Evolutionary conservation across 92 coral and sea anemone genomes (phyloP).

Genomic region (Blastomussa wellsi): DNA sequence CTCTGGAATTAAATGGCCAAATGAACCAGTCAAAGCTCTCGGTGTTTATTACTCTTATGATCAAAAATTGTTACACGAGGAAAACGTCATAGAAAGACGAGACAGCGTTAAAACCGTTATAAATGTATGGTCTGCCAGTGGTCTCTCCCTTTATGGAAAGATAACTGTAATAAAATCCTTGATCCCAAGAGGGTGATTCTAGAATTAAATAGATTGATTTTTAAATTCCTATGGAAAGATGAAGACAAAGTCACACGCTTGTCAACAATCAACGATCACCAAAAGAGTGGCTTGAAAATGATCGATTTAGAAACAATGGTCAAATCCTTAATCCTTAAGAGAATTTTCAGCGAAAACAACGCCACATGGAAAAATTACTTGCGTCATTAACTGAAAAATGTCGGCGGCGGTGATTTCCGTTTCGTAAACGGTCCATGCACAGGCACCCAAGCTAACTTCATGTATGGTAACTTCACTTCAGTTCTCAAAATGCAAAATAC

Average conservation of each 20-base stretch:
- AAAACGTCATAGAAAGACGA: background rate
- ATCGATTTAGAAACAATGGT: conserved; percentile 14
- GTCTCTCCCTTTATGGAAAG: conserved; percentile 21
- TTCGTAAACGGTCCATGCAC: no score
- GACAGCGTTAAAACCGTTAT: conserved; percentile 12
- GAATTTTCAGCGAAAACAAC: conserved; percentile 13
- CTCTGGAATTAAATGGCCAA: no score
- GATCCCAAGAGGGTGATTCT: conserved; percentile 12
- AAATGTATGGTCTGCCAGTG: conserved; percentile 7
- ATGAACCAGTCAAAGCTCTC: background rate
- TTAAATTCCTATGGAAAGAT: conserved; percentile 22
- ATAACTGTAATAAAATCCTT: conserved; percentile 9
- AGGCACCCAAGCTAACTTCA: no score
- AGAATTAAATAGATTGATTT: conserved; percentile 9
- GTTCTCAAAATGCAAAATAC: no score
- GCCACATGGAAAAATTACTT: conserved; percentile 4
- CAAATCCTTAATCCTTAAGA: conserved; percentile 17
- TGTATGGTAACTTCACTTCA: no score
- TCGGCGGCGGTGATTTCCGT: no score
- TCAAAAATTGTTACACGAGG: background rate
- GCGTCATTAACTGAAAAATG: conserved; percentile 4
- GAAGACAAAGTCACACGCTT: conserved; percentile 22
- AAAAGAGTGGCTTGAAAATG: conserved; percentile 10
- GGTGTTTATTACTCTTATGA: conserved; percentile 13
- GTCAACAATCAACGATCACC: conserved; percentile 5